Evolutionary conservation across 2,113 vertebrate species (phyloP), one percentile per base, ranked within the genome.

Genomic region (Oreamnos americanus): DNA sequence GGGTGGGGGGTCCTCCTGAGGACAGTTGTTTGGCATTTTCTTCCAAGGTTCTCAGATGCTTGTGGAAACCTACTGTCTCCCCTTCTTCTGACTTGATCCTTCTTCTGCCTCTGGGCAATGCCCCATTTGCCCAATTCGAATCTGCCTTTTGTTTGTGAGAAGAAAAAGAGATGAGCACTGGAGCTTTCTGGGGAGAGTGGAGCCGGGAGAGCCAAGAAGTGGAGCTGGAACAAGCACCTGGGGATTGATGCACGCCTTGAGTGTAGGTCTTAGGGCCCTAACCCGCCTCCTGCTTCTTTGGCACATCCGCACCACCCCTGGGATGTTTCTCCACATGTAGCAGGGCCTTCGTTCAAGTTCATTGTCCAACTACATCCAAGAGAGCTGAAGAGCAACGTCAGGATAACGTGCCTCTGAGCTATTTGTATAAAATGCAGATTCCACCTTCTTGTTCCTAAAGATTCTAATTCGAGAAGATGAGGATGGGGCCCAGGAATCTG

Each of bases 1-100:
- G 12, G 12, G 1, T 2, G 9, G 1, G 6, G 0, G 11, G 6
- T n/a, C 10, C 47, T 14, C 76, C 30, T 51, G 0, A 30, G 10
- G 39, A 26, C n/a, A 10, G 43, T 39, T 45, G 43, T 39, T 60
- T 39, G 39, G 57, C 83, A 16, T 33, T 76, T 39, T 84, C 33
- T 89, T 28, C 9, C 0, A 13, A 82, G 33, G 26, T 60, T 53
- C 83, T 51, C 45, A 64, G 49, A 49, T 64, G n/a, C 92, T 13
- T 43, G 47, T 17, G 47, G 60, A 45, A 53, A 45, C 91, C 15
- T 3, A 17, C 43, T 15, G 39, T 25, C 17, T 53, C 3, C 28
- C 4, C 26, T 17, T 1, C 49, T 55, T 78, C 19, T 36, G 17
- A 36, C 60, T 8, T 51, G 49, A 90, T 17, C 30, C 12, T 88